These are phyloP conservation scores for Nettapus auritus DNA, from an alignment of 2,113 vertebrate genomes.

Conservation along the genomic window DNA sequence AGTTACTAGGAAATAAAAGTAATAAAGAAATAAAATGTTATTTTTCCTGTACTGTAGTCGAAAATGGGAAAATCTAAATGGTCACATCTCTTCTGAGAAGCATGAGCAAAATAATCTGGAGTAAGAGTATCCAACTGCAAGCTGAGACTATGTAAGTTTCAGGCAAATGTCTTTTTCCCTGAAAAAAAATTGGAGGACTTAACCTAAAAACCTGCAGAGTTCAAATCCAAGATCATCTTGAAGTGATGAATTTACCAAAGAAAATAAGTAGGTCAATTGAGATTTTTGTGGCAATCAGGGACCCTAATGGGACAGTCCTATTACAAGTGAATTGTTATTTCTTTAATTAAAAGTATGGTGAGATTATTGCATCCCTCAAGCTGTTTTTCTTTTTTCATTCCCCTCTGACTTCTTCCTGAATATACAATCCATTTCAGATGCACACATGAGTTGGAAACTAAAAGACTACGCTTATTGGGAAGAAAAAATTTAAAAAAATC, in stretches of 20 bases:
- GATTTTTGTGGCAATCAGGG: conserved; percentile 54
- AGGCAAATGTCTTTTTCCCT: background rate
- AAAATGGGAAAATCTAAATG: background rate
- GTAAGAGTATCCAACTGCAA: background rate
- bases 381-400: conserved; percentile 60
- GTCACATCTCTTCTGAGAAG: background rate
- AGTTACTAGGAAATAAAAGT: background rate
- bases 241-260: conserved; percentile 2
- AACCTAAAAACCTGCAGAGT: background rate
- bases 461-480: background rate
- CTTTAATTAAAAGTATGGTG: conserved; percentile 68
- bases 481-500: background rate
- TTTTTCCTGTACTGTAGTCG: background rate
- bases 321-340: conserved; percentile 80
- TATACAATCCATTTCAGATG: conserved; percentile 47
- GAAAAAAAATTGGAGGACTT: background rate
- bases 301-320: conserved; percentile 79
- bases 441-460: background rate
- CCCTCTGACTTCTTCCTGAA: conserved; percentile 59
- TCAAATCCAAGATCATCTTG: background rate
- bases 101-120: background rate
- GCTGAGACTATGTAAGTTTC: background rate
- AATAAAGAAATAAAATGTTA: background rate
- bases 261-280: conserved; percentile 40
- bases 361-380: conserved; percentile 62